A percentile compares a stretch with the other conserved stretches of the same genome.
phyloP scores from a whole-genome alignment of 2,797 vertebrate genomes.

The Echiichthys vipera region DNA sequence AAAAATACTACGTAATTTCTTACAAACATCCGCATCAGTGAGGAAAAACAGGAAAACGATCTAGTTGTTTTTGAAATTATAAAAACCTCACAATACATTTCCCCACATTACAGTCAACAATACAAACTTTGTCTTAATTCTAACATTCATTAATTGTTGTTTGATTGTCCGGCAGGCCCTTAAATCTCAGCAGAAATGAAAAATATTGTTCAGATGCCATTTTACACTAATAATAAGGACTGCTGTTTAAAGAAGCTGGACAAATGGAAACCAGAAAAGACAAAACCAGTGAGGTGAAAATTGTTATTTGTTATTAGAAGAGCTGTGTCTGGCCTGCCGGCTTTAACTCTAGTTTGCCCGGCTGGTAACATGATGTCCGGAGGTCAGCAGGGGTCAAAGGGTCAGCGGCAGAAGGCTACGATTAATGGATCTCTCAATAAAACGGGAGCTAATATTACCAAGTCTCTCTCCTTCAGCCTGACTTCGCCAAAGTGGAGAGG shows the following conservation, averaged over 20 bases:
- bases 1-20: background rate
- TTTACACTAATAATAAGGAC: background rate
- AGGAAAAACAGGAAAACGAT: background rate
- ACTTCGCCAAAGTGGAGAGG: constrained; percentile 74
- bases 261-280: background rate
- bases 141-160: background rate
- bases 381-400: constrained; percentile 82
- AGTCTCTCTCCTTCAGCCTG: constrained; percentile 64
- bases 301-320: constrained; percentile 20
- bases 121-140: no score
- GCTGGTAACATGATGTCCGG: constrained; percentile 83
- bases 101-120: background rate
- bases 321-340: constrained; percentile 6
- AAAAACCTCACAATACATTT: background rate
- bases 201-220: background rate
- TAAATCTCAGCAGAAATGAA: background rate
- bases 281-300: background rate
- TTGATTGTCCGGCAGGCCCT: background rate
- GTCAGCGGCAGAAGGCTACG: constrained; percentile 82
- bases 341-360: constrained; percentile 42
- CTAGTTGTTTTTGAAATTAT: background rate
- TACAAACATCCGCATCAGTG: background rate
- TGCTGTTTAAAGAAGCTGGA: background rate
- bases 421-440: constrained; percentile 89
- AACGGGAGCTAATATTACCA: constrained; percentile 86